Base-by-base conservation (phyloP, 2,888 invertebrate genomes). In the Lobophora halterata region DNA sequence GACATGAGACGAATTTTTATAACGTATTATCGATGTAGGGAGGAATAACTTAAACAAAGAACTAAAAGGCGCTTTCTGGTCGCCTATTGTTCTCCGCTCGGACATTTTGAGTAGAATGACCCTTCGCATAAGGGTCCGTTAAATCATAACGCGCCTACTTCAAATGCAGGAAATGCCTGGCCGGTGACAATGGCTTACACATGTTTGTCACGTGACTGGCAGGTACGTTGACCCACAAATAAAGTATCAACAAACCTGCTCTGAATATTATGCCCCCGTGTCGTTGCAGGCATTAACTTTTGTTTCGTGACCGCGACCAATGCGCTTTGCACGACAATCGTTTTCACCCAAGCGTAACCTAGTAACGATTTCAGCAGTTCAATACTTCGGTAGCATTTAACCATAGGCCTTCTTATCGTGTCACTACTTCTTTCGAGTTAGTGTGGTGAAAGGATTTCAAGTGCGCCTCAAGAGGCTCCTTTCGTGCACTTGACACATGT, bases 1-100 rank as follows among this genome's bases (percentile, higher is more conserved):
- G 53, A 76, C 85, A 75, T 60, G 82, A 38, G 39, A 62, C 66
- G 87, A 85, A 87, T 87, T 80, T 85, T 81, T 78, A 87, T 81
- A 66, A 55, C 66, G 52, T 65, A 77, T 82, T 83, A 74, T 74
- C 68, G 68, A 65, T 47, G 51, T 60, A 60, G 53, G 60, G 58
- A 55, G 54, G 53, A 69, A 55, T 62, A 55, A 69, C 65, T 54
- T 69, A 76, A 75, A 83, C 80, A 85, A 86, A 85, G 78, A 74
- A 65, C 66, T 72, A 76, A 75, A 66, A 69, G 67, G 65, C 76
- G 69, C 71, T 76, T 72, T 79, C 77, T 71, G 73, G 49, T 57
- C 56, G 68, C 69, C 42, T 74, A 85, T 86, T 86, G 87, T 83
- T 79, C 71, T 64, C 49, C 39, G 46, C 50, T 49, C 45, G 52